Percentiles rank a stretch among this genome's conserved stretches.
These are phyloP conservation scores for Odontocolon sp. DNA, from an alignment of 2,888 invertebrate genomes.

Conservation along the genomic window DNA sequence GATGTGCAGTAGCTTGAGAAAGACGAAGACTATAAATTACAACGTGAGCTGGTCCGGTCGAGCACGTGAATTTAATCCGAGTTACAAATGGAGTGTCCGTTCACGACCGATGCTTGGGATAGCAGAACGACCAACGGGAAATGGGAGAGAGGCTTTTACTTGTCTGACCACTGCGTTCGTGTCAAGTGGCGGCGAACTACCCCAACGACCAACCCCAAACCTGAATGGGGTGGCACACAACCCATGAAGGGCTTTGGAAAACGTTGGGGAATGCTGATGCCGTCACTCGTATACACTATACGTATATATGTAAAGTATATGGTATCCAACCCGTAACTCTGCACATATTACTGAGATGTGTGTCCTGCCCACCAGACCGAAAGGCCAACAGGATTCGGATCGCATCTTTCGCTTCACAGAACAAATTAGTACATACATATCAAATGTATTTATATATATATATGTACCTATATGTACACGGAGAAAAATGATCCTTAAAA, in stretches of 20 bases:
- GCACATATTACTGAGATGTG: slow-evolving; percentile 55
- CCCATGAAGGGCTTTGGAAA: too few species aligned
- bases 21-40: slow-evolving; percentile 64
- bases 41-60: slow-evolving; percentile 32
- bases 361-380: slow-evolving; percentile 64
- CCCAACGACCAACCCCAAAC: too few species aligned
- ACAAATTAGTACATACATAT: slow-evolving; percentile 45
- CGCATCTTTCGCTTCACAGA: slow-evolving; percentile 40
- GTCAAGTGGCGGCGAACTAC: slow-evolving; percentile 56
- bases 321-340: slow-evolving; percentile 31
- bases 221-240: too few species aligned
- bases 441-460: not conserved
- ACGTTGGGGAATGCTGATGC: too few species aligned
- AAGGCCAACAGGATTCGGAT: slow-evolving; percentile 67
- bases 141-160: slow-evolving; percentile 54
- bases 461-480: too few species aligned
- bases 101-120: slow-evolving; percentile 52
- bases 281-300: not conserved
- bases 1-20: slow-evolving; percentile 47
- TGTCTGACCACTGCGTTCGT: slow-evolving; percentile 58
- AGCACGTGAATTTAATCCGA: slow-evolving; percentile 64
- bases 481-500: too few species aligned
- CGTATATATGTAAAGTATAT: not conserved
- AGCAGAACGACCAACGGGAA: slow-evolving; percentile 24
- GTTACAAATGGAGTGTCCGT: slow-evolving; percentile 67